Evolutionary conservation across 2,797 vertebrate species (phyloP).

Genomic region (Catamblyrhynchus diadema): DNA sequence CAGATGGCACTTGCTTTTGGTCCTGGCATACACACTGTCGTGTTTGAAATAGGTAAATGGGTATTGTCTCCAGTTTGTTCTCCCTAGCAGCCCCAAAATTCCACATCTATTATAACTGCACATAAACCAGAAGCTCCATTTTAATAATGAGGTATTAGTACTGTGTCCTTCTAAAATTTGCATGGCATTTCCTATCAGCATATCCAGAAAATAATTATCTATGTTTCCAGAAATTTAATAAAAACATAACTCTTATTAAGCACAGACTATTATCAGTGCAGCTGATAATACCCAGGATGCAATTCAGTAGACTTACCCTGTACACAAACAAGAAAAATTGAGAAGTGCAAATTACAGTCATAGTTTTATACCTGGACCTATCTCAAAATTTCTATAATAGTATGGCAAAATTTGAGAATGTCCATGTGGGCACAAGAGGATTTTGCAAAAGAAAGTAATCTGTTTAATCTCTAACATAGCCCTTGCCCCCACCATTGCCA

Average conservation of each 20-base stretch:
- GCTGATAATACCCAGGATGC: background rate
- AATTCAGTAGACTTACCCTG: background rate
- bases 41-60: background rate
- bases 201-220: background rate
- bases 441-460: background rate
- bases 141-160: background rate
- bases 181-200: background rate
- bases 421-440: background rate
- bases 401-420: background rate
- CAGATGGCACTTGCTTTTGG: background rate
- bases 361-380: background rate
- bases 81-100: background rate
- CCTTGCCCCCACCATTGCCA: accelerated
- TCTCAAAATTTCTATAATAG: background rate
- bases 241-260: background rate
- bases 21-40: accelerated
- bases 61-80: background rate
- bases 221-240: background rate
- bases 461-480: background rate
- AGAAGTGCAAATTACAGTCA: background rate
- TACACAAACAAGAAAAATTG: background rate
- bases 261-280: background rate
- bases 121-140: background rate
- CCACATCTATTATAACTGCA: background rate
- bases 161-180: background rate